Evolutionary conservation across 2,797 vertebrate species (phyloP).

Genomic region (Lutjanus campechanus): DNA sequence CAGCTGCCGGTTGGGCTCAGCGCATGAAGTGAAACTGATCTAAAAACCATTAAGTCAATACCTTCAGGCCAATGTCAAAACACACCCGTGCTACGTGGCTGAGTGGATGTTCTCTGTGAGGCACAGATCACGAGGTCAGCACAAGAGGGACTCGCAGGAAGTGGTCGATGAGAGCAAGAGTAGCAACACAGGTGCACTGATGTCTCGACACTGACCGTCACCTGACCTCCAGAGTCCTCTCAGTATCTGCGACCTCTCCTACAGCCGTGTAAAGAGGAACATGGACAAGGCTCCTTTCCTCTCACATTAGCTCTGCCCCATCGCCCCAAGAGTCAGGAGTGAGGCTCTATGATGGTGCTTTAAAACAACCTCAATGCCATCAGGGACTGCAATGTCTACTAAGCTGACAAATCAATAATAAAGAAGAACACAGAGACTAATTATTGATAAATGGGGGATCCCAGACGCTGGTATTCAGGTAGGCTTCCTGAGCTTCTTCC

Average conservation of each 20-base stretch:
- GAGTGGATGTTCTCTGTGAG: conserved; percentile 48
- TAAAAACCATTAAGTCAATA: conserved; percentile 67
- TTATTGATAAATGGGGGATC: conserved; percentile 53
- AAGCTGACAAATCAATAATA: conserved; percentile 45
- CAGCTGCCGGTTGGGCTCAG: conserved; percentile 32
- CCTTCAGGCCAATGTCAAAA: conserved; percentile 66
- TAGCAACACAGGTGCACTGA: conserved; percentile 44
- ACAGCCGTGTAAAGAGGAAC: conserved; percentile 47
- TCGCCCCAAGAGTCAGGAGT: conserved; percentile 44
- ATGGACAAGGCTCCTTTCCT: conserved; percentile 63
- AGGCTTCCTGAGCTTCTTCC: conserved; percentile 29
- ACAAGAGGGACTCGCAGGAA: conserved; percentile 49
- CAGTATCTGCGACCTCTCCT: conserved; percentile 46
- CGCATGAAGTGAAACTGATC: conserved; percentile 49
- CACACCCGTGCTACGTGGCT: conserved; percentile 34
- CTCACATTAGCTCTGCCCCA: conserved; percentile 64
- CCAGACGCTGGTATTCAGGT: conserved; percentile 20
- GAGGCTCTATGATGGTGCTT: conserved; percentile 28
- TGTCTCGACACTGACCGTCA: conserved; percentile 58
- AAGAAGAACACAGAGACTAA: conserved; percentile 55
- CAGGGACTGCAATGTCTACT: conserved; percentile 25
- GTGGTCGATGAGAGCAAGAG: conserved; percentile 59
- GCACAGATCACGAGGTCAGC: conserved; percentile 57
- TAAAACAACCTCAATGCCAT: conserved; percentile 44
- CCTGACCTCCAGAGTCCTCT: conserved; percentile 59